Evolutionary conservation across 2,888 invertebrate species (phyloP).

Genomic region (Drosophila rubida): DNA sequence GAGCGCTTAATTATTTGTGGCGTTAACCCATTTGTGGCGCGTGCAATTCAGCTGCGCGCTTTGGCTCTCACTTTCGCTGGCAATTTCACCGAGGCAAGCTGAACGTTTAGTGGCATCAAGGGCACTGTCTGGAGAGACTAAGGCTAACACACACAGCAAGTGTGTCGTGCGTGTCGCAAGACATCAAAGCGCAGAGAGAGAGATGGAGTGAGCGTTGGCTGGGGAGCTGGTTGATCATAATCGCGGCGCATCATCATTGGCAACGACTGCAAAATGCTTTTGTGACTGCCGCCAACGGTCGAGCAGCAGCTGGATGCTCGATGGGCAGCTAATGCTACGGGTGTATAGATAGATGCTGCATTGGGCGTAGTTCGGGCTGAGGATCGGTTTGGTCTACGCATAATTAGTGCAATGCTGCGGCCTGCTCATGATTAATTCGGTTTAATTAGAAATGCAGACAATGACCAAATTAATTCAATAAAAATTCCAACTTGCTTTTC

Average conservation of each 20-base stretch:
- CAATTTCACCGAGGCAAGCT: conserved; percentile 45
- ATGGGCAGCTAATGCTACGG: conserved; percentile 30
- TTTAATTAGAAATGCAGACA: conserved; percentile 80
- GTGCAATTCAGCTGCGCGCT: neutral
- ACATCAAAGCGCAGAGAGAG: conserved; percentile 62
- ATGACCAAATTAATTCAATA: conserved; percentile 77
- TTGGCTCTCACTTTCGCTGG: conserved; percentile 35
- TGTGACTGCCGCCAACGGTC: conserved; percentile 59
- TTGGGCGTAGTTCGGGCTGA: conserved; percentile 14
- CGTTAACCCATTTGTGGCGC: neutral
- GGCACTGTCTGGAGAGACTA: conserved; percentile 42
- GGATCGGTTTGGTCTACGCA: conserved; percentile 66
- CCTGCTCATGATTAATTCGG: conserved; percentile 78
- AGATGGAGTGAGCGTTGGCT: conserved; percentile 14
- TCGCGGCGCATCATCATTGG: conserved; percentile 55
- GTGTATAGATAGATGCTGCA: neutral
- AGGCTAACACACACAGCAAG: conserved; percentile 51
- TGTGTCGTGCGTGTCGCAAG: conserved; percentile 72
- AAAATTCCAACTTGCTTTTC: conserved; percentile 59
- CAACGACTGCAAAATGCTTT: conserved; percentile 65
- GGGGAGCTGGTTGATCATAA: conserved; percentile 68
- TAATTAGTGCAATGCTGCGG: conserved; percentile 66
- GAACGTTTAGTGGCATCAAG: conserved; percentile 47
- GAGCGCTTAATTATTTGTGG: neutral
- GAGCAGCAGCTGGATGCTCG: conserved; percentile 24